phyloP scores from a whole-genome alignment of 2,113 vertebrate genomes.

The Verasper variegatus region DNA sequence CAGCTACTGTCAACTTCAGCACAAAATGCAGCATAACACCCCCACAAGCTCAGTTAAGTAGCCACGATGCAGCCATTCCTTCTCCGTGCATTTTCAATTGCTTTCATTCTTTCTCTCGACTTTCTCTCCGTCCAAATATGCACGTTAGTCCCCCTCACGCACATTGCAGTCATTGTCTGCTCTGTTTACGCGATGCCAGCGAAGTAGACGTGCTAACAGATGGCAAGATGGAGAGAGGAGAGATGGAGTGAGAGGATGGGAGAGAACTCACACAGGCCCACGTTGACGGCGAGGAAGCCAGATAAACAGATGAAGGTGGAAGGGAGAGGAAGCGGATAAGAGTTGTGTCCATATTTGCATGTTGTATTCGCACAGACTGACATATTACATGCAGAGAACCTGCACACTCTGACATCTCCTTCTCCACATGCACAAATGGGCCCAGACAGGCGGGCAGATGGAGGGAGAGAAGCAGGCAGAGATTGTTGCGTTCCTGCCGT shows the following conservation, averaged over 20 bases:
- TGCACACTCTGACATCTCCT: slow-evolving; percentile 15
- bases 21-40: slow-evolving; percentile 16
- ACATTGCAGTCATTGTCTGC: slow-evolving; percentile 52
- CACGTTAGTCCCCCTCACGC: slow-evolving; percentile 20
- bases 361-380: slow-evolving; percentile 25
- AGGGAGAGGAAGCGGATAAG: slow-evolving; percentile 9
- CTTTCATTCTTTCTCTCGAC: slow-evolving; percentile 12
- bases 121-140: slow-evolving; percentile 14
- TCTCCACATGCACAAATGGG: slow-evolving; percentile 23
- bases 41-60: slow-evolving; percentile 3
- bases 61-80: slow-evolving; percentile 4
- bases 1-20: slow-evolving; percentile 39
- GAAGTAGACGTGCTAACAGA: slow-evolving; percentile 56
- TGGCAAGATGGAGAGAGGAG: slow-evolving; percentile 34
- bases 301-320: slow-evolving; percentile 12
- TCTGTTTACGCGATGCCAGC: slow-evolving; percentile 31
- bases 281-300: slow-evolving; percentile 11
- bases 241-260: slow-evolving; percentile 21
- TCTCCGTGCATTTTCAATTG: slow-evolving; percentile 17
- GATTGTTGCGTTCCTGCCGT: slow-evolving; percentile 14
- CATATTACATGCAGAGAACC: slow-evolving; percentile 20
- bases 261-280: slow-evolving; percentile 29
- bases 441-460: slow-evolving; percentile 30
- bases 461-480: slow-evolving; percentile 24
- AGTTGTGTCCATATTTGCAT: slow-evolving; percentile 13